Evolutionary conservation across 1,140 invertebrate species (phyloP), one percentile per base, ranked within the genome.

Genomic region (Hesperophylax magnus): DNA sequence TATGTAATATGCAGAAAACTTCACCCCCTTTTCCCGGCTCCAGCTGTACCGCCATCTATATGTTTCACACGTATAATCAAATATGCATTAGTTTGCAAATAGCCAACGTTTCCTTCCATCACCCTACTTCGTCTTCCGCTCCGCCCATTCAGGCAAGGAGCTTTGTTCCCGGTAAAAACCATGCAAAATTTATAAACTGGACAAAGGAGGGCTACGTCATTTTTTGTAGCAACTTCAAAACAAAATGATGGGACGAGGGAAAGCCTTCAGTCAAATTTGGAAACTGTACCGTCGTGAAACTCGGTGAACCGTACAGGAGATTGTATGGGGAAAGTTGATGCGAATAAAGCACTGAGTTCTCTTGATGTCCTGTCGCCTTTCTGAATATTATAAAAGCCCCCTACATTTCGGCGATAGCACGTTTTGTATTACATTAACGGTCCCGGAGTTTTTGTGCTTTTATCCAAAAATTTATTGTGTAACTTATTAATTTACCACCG

Each of bases 111-210:
- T 75, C 27, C 15, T 58, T 56, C 53, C 53, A 17, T 56, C 71
- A 17, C 53, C 24, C 52, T 52, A 34, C 52, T 52, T 74, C 24
- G 2, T 58, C 54, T 17, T 53, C 52, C 22, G 11, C 71, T 27
- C 27, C 27, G 52, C 6, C 71, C 34, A 47, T 39, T 39, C 11
- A 14, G 14, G 9, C n/a, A 52, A 53, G 54, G n/a, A 14, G 34
- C 24, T 72, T 72, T 72, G 69, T 72, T 72, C 24, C 17, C 14
- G 52, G 15, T 75, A 75, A 75, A 75, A 75, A 53, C 18, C 71
- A 52, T 81, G 75, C 80, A 81, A 81, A 81, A 81, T 81, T 78
- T 67, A 81, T 81, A 81, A 77, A 78, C 47, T 76, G 80, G 80
- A 77, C 80, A 67, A 77, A 78, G 34, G 53, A 78, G 54, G 80